Percentiles rank a stretch among this genome's conserved stretches.
phyloP scores from a whole-genome alignment of 30 jellyfish, hydroid and myxozoan species.

The Catostylus mosaicus region DNA sequence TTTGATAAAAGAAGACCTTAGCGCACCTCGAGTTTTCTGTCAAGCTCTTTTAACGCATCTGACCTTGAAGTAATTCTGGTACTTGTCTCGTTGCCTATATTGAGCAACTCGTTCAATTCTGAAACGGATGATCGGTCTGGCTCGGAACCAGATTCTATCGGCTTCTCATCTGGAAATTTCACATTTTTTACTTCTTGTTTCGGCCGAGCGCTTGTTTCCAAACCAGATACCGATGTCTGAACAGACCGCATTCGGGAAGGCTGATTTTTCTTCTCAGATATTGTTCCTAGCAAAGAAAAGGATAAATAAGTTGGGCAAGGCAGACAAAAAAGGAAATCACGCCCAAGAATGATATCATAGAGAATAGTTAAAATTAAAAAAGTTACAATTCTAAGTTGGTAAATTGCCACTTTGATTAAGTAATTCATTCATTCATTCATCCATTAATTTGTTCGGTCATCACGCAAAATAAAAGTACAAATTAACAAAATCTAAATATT shows the following conservation, averaged over 20 bases:
- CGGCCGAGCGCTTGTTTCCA: not conserved
- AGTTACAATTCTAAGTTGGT: too few species aligned
- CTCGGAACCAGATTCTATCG: not conserved
- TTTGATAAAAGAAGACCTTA: not conserved
- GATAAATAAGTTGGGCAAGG: too few species aligned
- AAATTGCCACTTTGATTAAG: too few species aligned
- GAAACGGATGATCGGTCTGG: slow-evolving; percentile 55
- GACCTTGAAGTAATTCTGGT: not conserved
- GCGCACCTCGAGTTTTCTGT: slow-evolving; percentile 42
- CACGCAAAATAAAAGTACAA: too few species aligned
- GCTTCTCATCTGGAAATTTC: not conserved
- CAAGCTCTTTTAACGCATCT: slow-evolving; percentile 35
- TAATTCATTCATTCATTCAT: too few species aligned
- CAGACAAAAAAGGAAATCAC: too few species aligned
- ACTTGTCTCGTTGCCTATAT: slow-evolving; percentile 7
- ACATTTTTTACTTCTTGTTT: not conserved
- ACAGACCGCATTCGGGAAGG: slow-evolving; percentile 54
- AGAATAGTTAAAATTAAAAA: too few species aligned
- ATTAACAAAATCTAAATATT: too few species aligned
- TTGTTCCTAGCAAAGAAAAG: not conserved
- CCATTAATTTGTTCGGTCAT: too few species aligned
- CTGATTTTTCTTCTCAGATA: not conserved
- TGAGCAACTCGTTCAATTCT: slow-evolving; percentile 45
- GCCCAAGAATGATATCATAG: too few species aligned
- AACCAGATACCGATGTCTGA: slow-evolving; percentile 54